phyloP scores from a whole-genome alignment of 2,888 invertebrate species.

The Drosophila niveifrons region DNA sequence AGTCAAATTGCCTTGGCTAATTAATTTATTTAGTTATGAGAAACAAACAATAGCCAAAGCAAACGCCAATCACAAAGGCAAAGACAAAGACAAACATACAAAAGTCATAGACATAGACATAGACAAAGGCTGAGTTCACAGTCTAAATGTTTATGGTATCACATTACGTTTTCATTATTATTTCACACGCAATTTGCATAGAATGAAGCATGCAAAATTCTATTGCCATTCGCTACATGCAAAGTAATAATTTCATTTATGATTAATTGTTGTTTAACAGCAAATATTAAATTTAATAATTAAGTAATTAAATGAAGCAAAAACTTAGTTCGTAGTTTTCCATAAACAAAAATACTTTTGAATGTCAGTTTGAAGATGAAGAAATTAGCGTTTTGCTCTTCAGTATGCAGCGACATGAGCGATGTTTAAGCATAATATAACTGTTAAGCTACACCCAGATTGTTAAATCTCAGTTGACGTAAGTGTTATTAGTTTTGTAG shows the following conservation, averaged over 20 bases:
- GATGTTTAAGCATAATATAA: conserved; percentile 46
- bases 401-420: conserved; percentile 30
- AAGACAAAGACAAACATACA: conserved; percentile 28
- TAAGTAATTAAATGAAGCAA: conserved; percentile 45
- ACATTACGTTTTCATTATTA: conserved; percentile 60
- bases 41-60: conserved; percentile 38
- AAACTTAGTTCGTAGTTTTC: conserved; percentile 16
- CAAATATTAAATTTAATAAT: conserved; percentile 42
- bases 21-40: conserved; percentile 74
- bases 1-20: conserved; percentile 65
- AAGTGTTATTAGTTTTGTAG: conserved; percentile 39
- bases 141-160: conserved; percentile 75
- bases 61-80: conserved; percentile 31
- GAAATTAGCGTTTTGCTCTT: conserved; percentile 15
- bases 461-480: conserved; percentile 32
- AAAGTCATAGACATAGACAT: conserved; percentile 31
- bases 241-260: conserved; percentile 44
- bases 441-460: conserved; percentile 54
- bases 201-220: conserved; percentile 49
- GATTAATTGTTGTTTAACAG: conserved; percentile 67
- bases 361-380: conserved; percentile 8
- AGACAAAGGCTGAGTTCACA: conserved; percentile 31
- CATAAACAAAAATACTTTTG: conserved; percentile 3
- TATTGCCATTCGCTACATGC: background rate
- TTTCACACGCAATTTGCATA: conserved; percentile 67